Evolutionary conservation across 2,888 invertebrate species (phyloP).

Genomic region (Thymelicus sylvestris): DNA sequence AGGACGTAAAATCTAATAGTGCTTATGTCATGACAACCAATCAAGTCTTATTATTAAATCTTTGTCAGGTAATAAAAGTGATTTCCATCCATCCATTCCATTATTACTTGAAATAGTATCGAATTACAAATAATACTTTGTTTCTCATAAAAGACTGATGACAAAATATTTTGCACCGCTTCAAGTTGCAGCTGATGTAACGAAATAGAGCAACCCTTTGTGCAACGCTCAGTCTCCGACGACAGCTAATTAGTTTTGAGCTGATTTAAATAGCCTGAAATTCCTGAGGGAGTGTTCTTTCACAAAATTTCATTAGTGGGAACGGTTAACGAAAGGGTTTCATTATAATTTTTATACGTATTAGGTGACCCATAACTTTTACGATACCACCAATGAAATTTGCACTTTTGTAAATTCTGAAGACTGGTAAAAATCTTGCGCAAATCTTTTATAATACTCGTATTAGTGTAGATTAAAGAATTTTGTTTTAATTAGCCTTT

Average conservation of each 20-base stretch:
- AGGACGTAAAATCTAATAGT: too few species aligned
- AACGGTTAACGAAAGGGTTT: not conserved
- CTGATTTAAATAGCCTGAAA: conserved; percentile 4
- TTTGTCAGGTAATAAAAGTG: too few species aligned
- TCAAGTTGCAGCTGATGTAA: not conserved
- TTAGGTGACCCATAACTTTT: not conserved
- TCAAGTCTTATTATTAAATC: too few species aligned
- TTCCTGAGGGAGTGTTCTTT: not conserved
- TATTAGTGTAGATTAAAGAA: too few species aligned
- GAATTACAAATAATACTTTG: not conserved
- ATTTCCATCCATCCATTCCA: too few species aligned
- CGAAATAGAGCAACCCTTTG: conserved; percentile 9
- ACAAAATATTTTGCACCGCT: not conserved
- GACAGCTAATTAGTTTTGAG: conserved; percentile 13
- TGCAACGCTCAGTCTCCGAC: not conserved
- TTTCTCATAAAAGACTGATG: conserved; percentile 5
- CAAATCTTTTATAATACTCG: too few species aligned
- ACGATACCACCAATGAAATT: too few species aligned
- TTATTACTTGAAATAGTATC: too few species aligned
- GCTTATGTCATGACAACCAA: too few species aligned
- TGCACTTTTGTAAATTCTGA: too few species aligned
- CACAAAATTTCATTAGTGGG: not conserved
- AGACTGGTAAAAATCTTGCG: too few species aligned
- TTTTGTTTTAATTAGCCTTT: too few species aligned
- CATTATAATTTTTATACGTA: not conserved